These are phyloP conservation scores for Bothrops jararaca DNA, from an alignment of 2,113 vertebrate genomes.

Conservation along the genomic window DNA sequence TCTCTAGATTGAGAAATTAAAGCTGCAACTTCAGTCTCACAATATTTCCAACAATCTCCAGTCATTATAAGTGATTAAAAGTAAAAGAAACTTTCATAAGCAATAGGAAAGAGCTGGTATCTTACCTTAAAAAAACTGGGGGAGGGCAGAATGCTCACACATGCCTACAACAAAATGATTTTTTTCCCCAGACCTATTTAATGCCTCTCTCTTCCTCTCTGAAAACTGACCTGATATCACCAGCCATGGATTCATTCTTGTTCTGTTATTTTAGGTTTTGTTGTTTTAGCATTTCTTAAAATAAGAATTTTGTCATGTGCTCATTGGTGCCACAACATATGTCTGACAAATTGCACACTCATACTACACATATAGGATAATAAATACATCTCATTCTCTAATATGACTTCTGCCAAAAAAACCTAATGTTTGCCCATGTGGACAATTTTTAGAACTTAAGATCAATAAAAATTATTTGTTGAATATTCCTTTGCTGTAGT, in stretches of 20 bases:
- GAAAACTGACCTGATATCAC: neutral
- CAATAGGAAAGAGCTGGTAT: neutral
- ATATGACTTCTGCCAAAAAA: slow-evolving; percentile 22
- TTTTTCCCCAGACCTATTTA: neutral
- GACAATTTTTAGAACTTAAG: neutral
- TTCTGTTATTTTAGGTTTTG: slow-evolving; percentile 24
- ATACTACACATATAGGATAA: slow-evolving; percentile 10
- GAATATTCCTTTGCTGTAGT: neutral
- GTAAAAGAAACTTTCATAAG: neutral
- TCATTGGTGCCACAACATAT: neutral
- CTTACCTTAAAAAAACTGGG: neutral
- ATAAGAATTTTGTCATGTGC: neutral
- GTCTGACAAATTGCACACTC: slow-evolving; percentile 25
- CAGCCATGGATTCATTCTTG: neutral
- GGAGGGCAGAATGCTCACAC: neutral
- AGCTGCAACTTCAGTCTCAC: neutral
- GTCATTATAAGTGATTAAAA: slow-evolving; percentile 6
- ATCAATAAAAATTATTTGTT: slow-evolving; percentile 18
- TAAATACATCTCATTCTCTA: slow-evolving; percentile 27
- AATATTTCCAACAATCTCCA: neutral
- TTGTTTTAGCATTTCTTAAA: slow-evolving; percentile 26
- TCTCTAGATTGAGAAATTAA: neutral
- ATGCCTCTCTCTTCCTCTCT: neutral
- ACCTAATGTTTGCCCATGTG: slow-evolving; percentile 18
- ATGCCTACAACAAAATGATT: neutral